Conservation (phyloP, 2,113 vertebrate genomes). For the Equus przewalskii region DNA sequence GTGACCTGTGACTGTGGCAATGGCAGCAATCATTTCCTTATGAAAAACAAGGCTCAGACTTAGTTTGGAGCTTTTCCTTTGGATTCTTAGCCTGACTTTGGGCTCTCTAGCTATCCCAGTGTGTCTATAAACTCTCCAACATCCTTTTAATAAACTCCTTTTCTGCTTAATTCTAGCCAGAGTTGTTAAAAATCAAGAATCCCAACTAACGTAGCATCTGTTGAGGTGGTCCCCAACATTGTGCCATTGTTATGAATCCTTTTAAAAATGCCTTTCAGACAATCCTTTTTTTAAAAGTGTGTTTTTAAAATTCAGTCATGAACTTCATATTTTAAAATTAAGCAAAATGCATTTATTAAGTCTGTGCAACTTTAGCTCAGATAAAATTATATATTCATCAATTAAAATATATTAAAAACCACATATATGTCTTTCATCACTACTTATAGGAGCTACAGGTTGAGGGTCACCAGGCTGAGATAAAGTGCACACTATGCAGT, state of each 20-base stretch:
- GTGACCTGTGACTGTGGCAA: neutral
- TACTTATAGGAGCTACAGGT: neutral
- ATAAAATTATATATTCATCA: neutral
- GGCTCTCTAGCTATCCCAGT: neutral
- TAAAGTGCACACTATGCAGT: neutral
- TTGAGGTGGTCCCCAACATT: neutral
- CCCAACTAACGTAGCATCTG: neutral
- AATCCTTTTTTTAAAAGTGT: neutral
- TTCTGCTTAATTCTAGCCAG: neutral
- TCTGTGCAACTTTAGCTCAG: neutral
- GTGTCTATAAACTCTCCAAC: neutral
- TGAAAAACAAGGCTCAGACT: conserved; percentile 13
- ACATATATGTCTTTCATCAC: neutral
- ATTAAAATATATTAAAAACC: neutral
- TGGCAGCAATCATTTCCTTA: neutral
- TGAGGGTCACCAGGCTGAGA: neutral
- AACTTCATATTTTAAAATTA: conserved; percentile 14
- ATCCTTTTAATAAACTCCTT: conserved; percentile 1
- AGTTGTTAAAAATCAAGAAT: conserved; percentile 15
- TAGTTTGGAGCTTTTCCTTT: neutral
- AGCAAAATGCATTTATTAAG: conserved; percentile 28
- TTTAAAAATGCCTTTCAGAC: conserved; percentile 46
- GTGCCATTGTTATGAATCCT: neutral
- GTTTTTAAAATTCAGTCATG: neutral
- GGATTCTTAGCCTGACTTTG: conserved; percentile 2